These are phyloP conservation scores for Mus pahari DNA, from an alignment of 2,113 vertebrate genomes.

Conservation along the genomic window DNA sequence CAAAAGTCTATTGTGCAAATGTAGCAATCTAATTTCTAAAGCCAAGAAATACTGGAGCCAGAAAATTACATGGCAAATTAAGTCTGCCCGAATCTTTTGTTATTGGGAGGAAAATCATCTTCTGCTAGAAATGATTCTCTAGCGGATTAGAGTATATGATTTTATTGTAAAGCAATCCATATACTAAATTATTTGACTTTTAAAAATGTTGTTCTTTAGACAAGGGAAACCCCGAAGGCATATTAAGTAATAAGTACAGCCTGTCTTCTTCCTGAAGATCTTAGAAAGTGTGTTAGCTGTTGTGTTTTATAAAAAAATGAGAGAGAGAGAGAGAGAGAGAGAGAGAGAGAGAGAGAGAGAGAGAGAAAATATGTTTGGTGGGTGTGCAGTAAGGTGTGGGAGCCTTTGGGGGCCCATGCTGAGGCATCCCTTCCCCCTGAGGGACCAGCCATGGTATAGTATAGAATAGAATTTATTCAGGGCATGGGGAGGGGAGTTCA, in stretches of 20 bases:
- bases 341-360: too few relatives aligned
- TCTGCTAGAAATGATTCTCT: constrained; percentile 39
- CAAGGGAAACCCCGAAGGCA: background rate
- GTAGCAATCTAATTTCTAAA: background rate
- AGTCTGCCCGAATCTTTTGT: constrained; percentile 25
- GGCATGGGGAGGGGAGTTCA: too few relatives aligned
- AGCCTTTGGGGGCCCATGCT: too few relatives aligned
- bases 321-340: too few relatives aligned
- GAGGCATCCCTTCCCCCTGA: too few relatives aligned
- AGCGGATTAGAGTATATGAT: background rate
- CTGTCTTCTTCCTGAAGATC: background rate
- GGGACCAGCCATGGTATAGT: too few relatives aligned
- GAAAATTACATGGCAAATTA: constrained; percentile 45
- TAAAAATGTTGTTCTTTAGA: constrained; percentile 12
- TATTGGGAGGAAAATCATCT: constrained; percentile 24
- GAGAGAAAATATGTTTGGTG: too few relatives aligned
- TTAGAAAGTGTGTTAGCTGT: background rate
- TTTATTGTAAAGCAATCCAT: background rate
- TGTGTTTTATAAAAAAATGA: too few relatives aligned
- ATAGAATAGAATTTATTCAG: too few relatives aligned
- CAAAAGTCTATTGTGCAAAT: background rate
- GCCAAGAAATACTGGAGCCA: background rate
- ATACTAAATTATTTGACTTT: constrained; percentile 26
- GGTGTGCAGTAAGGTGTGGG: too few relatives aligned
- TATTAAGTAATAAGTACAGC: background rate